Conservation (phyloP, 2,113 vertebrate genomes). For the Tringa solitaria region DNA sequence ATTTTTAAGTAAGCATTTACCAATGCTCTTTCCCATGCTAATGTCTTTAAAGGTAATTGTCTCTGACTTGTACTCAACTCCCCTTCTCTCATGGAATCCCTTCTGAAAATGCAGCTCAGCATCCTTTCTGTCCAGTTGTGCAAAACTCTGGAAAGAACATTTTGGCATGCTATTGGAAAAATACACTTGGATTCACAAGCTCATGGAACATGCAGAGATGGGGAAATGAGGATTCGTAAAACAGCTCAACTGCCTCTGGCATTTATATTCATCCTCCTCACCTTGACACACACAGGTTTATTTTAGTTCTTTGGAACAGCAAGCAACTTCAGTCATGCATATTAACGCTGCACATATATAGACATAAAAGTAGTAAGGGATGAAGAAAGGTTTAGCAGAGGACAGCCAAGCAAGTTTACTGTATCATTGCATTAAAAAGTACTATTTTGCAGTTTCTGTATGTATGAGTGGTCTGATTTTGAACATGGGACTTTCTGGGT, state of each 20-base stretch:
- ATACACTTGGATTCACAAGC: background rate
- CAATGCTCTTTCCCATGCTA: background rate
- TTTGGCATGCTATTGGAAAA: background rate
- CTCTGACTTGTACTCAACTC: background rate
- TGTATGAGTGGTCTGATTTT: background rate
- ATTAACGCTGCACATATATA: background rate
- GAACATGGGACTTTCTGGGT: background rate
- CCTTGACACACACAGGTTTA: background rate
- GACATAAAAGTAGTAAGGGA: background rate
- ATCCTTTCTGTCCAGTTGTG: background rate
- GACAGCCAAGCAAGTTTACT: background rate
- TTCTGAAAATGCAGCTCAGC: constrained; percentile 3
- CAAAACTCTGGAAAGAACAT: accelerated
- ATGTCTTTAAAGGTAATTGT: background rate
- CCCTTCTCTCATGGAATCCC: background rate
- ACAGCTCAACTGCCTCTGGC: background rate
- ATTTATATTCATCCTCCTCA: background rate
- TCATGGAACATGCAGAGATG: background rate
- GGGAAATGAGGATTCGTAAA: background rate
- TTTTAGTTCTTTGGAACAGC: background rate
- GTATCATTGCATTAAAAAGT: background rate
- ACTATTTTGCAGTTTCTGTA: background rate
- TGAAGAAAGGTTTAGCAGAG: background rate
- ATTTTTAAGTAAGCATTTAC: background rate
- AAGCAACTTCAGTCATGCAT: background rate